Conservation (phyloP, 2,888 invertebrate species). For the Napeogenes sylphis region DNA sequence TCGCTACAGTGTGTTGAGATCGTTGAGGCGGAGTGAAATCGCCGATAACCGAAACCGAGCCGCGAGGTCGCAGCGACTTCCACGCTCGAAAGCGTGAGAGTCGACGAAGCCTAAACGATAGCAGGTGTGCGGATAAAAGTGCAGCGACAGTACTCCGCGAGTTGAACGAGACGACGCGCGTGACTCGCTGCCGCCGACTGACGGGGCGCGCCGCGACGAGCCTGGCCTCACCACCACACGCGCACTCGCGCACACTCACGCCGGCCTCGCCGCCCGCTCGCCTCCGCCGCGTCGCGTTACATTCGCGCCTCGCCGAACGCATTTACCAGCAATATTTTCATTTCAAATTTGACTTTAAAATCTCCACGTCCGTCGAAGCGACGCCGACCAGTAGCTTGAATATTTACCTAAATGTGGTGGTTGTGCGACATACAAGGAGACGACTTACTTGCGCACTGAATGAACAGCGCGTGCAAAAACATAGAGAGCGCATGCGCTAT, state of each 20-base stretch:
- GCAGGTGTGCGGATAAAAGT: conserved; percentile 60
- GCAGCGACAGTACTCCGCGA: conserved; percentile 53
- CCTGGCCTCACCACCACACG: conserved; percentile 55
- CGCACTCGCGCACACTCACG: conserved; percentile 68
- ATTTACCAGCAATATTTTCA: conserved; percentile 63
- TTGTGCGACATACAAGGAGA: conserved; percentile 43
- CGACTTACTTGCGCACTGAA: conserved; percentile 69
- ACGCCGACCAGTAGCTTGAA: conserved; percentile 52
- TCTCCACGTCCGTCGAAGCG: conserved; percentile 54
- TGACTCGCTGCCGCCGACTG: conserved; percentile 76
- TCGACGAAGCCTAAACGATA: conserved; percentile 62
- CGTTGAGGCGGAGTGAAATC: conserved; percentile 51
- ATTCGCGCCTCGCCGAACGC: conserved; percentile 44
- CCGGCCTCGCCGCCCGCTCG: conserved; percentile 44
- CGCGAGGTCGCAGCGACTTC: conserved; percentile 62
- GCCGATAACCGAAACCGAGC: conserved; percentile 52
- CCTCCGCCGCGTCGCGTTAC: conserved; percentile 41
- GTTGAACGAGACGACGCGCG: conserved; percentile 70
- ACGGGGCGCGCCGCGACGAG: conserved; percentile 71
- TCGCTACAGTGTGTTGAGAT: conserved; percentile 42
- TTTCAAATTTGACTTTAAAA: conserved; percentile 74
- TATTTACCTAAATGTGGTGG: conserved; percentile 58
- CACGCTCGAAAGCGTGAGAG: conserved; percentile 71
- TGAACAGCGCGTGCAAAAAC: conserved; percentile 60
- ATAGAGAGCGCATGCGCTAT: conserved; percentile 67